Evolutionary conservation across 2,888 invertebrate genomes (phyloP), one percentile per base, ranked within the genome.

Genomic region (Drosophila mulleri): DNA sequence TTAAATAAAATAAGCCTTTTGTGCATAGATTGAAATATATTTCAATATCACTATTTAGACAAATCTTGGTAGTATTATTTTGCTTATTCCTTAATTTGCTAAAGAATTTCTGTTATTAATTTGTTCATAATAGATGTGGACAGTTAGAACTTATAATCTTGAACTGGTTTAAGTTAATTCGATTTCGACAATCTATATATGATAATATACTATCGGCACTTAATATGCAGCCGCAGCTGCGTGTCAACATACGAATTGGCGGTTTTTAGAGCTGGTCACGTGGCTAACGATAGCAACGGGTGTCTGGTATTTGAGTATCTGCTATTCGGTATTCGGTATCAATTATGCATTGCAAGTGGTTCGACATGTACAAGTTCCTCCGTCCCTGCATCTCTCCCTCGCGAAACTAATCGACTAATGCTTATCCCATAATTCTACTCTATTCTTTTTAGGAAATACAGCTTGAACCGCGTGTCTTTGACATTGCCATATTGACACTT

Each of bases 401-500:
- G 20, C 20, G 20, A 23, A 56, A 64, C 70, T 72, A 72, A 56
- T 66, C 29, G 8, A 72, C 68, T 48, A 65, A 18, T 61, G 67
- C 63, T 61, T 67, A 57, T 42, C 29, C 41, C 62, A 42, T 52
- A 35, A 29, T 48, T 44, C 52, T 44, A 62, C 64, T 67, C 48
- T 75, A 23, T 77, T 76, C 61, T 92, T 91, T 68, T 67, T 91
- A 92, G 92, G 92, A 91, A 87, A 83, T 81, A 85, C 90, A 91
- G 87, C 85, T 90, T 82, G 84, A 90, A 79, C 89, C 89, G 82
- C 90, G 89, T 78, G 78, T 91, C 78, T 91, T 92, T 85, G 91
- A 92, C 89, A 90, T 91, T 83, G 91, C 90, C 87, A 90, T 91
- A 82, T 79, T 91, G 72, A 91, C 91, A 75, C 90, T 90, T 67